Base-by-base conservation (phyloP, 2,797 vertebrate genomes). In the Eupleurogrammus muticus region DNA sequence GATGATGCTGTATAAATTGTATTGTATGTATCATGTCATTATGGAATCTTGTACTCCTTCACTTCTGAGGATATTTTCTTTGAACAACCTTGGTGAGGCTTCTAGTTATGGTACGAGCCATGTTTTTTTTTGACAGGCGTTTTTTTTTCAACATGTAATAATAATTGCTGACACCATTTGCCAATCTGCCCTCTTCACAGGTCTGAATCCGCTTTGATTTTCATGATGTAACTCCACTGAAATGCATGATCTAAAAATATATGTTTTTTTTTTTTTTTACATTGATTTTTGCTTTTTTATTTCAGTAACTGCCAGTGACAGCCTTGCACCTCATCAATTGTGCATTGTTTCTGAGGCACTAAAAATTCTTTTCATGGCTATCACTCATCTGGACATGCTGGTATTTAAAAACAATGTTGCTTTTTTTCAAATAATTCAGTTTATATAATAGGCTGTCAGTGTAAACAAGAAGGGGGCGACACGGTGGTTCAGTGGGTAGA, bases 1-100 rank as follows among this genome's bases (percentile, higher is more conserved):
- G 24, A 65, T 24, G 54, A 23, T 35, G 68, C 2, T 61, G 47
- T 34, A 70, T 56, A 0, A 61, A 55, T 14, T 77, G n/a, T n/a
- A n/a, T n/a, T n/a, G n/a, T 44, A 4, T 51, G n/a, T 12, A 60
- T 16, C 1, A 49, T 20, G 4, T 66, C 56, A n/a, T 61, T 21
- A 3, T 50, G 49, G 1, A 55, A 34, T 3, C 54, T 36, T 28
- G 32, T 0, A 28, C 21, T 53, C 19, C 9, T 19, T 23, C 1
- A 59, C 7, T 1, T 70, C 60, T 5, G 42, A 28, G 1, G 34
- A 66, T 36, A 62, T 66, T 52, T 19, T 61, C n/a, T 34, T 47
- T 24, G 58, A 2, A 67, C 46, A 19, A 72, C 57, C 13, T 75
- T 75, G 3, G 35, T 51, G 0, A 63, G 16, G 4, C 35, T 46